These are phyloP conservation scores for Platynereis dumerilii DNA, from an alignment of 2,888 invertebrate species.

Conservation along the genomic window DNA sequence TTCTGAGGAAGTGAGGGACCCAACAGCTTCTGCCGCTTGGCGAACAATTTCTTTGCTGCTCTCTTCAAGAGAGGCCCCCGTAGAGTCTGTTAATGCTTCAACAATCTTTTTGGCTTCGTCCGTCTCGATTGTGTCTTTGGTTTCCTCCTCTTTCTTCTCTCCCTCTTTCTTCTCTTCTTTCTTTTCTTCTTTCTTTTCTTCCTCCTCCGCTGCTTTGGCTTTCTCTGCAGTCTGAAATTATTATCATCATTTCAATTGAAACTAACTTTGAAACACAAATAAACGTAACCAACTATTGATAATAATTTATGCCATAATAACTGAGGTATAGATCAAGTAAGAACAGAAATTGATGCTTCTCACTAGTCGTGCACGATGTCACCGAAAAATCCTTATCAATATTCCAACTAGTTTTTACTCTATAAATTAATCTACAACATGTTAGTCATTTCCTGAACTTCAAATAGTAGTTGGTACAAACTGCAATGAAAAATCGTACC, in stretches of 20 bases:
- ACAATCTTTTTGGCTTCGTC: constrained; percentile 87
- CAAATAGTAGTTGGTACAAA: too few species aligned
- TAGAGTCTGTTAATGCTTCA: constrained; percentile 55
- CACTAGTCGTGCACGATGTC: too few species aligned
- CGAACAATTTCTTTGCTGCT: constrained; percentile 84
- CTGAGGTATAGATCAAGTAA: too few species aligned
- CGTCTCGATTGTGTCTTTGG: constrained; percentile 46
- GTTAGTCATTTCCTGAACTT: too few species aligned
- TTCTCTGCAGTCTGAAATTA: constrained; percentile 1
- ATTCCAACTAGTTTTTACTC: too few species aligned
- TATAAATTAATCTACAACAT: too few species aligned
- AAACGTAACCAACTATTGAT: too few species aligned
- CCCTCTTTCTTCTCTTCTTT: constrained; percentile 60
- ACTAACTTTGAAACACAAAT: too few species aligned
- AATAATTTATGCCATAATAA: too few species aligned
- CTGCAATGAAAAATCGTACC: constrained; percentile 3
- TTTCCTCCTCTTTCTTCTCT: constrained; percentile 40
- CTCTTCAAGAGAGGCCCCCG: constrained; percentile 69
- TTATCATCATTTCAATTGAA: not conserved
- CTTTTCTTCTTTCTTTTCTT: constrained; percentile 61
- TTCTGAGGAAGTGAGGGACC: constrained; percentile 92
- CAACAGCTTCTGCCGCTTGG: constrained; percentile 88
- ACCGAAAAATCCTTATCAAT: too few species aligned
- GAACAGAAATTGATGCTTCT: too few species aligned
- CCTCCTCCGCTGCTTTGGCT: constrained; percentile 8